Evolutionary conservation across 2,888 invertebrate genomes (phyloP).

Genomic region (Mythimna ferrago): DNA sequence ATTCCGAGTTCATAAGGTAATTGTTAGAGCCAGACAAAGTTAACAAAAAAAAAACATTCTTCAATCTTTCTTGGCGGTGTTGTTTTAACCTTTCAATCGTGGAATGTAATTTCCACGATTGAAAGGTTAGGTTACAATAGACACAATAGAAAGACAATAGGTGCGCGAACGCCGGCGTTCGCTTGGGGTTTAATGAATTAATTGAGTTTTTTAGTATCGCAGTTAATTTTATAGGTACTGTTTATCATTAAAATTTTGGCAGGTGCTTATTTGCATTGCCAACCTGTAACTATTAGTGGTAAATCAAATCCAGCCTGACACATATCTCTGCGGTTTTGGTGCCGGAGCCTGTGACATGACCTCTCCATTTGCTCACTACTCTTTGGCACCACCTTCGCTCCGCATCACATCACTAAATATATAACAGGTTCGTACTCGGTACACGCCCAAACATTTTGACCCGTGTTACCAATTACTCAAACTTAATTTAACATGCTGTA

Average conservation of each 20-base stretch:
- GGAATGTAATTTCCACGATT: too few species aligned
- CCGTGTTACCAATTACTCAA: conserved; percentile 67
- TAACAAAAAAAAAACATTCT: background rate
- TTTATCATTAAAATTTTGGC: background rate
- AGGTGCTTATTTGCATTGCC: background rate
- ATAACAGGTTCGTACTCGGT: conserved; percentile 46
- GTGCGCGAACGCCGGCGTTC: too few species aligned
- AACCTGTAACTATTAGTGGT: background rate
- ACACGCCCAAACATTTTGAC: conserved; percentile 57
- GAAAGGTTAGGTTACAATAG: too few species aligned
- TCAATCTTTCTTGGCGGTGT: background rate
- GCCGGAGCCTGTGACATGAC: background rate
- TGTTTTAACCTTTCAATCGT: background rate
- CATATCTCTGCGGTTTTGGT: background rate
- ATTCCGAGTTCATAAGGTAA: too few species aligned
- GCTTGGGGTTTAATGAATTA: too few species aligned
- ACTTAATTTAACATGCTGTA: conserved; percentile 63
- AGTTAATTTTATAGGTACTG: background rate
- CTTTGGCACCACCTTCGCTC: conserved; percentile 27
- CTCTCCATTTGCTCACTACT: conserved; percentile 21
- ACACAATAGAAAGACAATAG: too few species aligned
- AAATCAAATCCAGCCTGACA: background rate
- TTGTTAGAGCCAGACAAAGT: too few species aligned
- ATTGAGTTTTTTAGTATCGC: too few species aligned
- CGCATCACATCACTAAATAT: conserved; percentile 45